phyloP scores from a whole-genome alignment of 2,888 invertebrate species.

The Pyrrhia umbra region DNA sequence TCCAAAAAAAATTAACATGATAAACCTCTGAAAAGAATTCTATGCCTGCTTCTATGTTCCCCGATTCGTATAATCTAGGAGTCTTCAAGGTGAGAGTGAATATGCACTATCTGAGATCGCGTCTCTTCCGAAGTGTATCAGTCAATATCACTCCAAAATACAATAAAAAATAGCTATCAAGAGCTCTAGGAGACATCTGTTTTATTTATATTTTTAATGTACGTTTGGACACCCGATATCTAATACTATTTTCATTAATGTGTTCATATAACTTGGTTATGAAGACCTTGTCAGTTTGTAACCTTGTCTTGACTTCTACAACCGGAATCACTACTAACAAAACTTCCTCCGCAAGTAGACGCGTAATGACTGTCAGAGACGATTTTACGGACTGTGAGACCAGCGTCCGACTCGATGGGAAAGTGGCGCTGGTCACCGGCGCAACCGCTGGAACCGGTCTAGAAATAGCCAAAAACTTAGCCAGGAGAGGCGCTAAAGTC shows the following conservation, averaged over 20 bases:
- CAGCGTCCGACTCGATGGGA: constrained; percentile 71
- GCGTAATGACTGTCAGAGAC: constrained; percentile 63
- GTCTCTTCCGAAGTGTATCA: too few relatives aligned
- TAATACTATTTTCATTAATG: not conserved
- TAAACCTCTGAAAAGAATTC: too few relatives aligned
- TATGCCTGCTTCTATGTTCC: too few relatives aligned
- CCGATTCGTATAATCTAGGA: too few relatives aligned
- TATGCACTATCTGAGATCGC: too few relatives aligned
- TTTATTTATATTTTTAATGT: too few relatives aligned
- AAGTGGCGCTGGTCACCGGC: constrained; percentile 83
- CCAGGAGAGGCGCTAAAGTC: constrained; percentile 88
- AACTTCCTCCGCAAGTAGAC: constrained; percentile 20
- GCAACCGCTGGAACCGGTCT: constrained; percentile 80
- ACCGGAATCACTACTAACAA: constrained; percentile 11
- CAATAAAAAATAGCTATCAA: too few relatives aligned
- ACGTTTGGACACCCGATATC: not conserved
- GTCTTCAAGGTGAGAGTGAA: too few relatives aligned
- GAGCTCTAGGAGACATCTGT: too few relatives aligned
- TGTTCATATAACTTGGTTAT: not conserved
- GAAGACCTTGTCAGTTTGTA: constrained; percentile 22
- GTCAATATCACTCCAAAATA: too few relatives aligned
- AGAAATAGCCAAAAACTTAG: constrained; percentile 80
- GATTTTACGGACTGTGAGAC: constrained; percentile 76
- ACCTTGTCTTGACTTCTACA: not conserved
- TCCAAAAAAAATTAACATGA: too few relatives aligned